Percentiles rank a stretch among this genome's conserved stretches.
Conservation (phyloP, 2,888 invertebrate species). For the Gortyna flavago region DNA sequence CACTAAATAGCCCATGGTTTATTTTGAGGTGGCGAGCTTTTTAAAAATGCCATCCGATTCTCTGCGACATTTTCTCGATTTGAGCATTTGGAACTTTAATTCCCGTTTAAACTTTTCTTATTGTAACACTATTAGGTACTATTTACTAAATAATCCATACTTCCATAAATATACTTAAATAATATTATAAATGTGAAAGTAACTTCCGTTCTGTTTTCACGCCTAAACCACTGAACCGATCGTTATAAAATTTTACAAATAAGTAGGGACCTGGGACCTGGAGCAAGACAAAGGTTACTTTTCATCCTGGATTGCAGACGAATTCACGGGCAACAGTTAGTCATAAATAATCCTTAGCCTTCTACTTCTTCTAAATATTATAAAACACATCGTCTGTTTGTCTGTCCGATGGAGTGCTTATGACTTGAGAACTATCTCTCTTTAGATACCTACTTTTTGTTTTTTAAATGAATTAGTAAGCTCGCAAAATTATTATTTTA, state of each 20-base stretch:
- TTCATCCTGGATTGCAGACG: background rate
- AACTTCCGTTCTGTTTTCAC: background rate
- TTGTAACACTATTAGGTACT: background rate
- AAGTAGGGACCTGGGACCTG: too few relatives aligned
- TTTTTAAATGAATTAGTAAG: background rate
- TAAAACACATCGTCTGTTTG: background rate
- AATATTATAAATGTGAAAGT: background rate
- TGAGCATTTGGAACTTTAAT: constrained; percentile 45
- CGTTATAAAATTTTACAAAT: background rate
- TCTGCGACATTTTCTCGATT: constrained; percentile 53
- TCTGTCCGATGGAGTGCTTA: background rate
- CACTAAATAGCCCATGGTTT: constrained; percentile 84
- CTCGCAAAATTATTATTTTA: background rate
- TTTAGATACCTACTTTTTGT: too few relatives aligned
- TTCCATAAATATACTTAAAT: too few relatives aligned
- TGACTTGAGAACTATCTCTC: background rate
- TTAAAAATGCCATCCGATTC: constrained; percentile 76
- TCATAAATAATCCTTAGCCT: background rate
- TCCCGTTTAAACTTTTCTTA: constrained; percentile 6
- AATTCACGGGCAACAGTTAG: background rate
- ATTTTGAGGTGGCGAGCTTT: constrained; percentile 81
- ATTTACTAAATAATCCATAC: background rate
- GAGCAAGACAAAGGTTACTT: background rate
- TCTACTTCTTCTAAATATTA: background rate
- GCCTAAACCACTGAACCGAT: background rate